Evolutionary conservation across 2,797 vertebrate species (phyloP), one percentile per base, ranked within the genome.

Genomic region (Alectoris magna): DNA sequence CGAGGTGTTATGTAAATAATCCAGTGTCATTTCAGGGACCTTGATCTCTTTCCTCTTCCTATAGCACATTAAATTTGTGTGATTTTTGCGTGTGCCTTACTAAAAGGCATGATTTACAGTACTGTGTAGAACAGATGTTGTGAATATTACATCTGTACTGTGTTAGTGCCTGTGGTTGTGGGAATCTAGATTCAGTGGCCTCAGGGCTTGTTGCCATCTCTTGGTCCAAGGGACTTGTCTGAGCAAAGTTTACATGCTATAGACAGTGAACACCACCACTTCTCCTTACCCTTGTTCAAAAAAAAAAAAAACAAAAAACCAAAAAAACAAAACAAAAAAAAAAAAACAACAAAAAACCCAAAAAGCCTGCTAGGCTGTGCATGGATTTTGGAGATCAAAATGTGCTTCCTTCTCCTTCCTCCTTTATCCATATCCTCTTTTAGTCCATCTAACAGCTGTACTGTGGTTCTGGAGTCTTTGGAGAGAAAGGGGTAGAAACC

Each of bases 61-160:
- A 36, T 48, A 12, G 9, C 26, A 66, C 56, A 11, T 59, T 48
- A 81, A 14, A 75, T 78, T 80, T 80, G 48, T 86, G 78, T 36
- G 22, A 3, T 39, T 48, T 14, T 2, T 5, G 9, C 27, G 29
- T n/a, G 31, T 39, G 6, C 67, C 75, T 55, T 68, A 41, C 34
- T 2, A 1, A 77, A 90, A 78, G 38, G 39, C 14, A 31, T 63
- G n/a, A 78, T 72, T 84, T 86, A 75, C 77, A 11, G 39, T 90
- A 49, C 18, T 84, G 6, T 66, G 49, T 91, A 63, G 73, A 93
- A 75, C 46, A 78, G 67, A 81, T 75, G 68, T 84, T 87, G 69
- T 73, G 68, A 79, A 44, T 85, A 83, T 85, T 59, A 51, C 55
- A 77, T 36, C 75, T 53, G 9, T 34, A 72, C 43, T 55, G 22